Base-by-base conservation (phyloP, 2,797 vertebrate species). In the Hydrophis major region DNA sequence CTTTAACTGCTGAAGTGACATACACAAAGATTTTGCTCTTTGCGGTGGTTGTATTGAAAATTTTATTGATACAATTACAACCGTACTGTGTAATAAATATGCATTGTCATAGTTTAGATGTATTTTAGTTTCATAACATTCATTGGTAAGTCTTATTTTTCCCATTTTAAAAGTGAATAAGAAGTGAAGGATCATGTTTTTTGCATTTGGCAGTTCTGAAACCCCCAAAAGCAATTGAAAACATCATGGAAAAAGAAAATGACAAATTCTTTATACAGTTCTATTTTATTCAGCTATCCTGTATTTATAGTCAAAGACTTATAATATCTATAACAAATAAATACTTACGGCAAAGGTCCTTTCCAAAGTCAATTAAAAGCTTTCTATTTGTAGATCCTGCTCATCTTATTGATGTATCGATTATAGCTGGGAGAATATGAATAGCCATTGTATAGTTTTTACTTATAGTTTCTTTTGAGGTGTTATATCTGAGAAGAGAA, bases 11-110 rank as follows among this genome's bases (percentile, higher is more conserved):
- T 57, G 32, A 60, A 91, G 59, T 86, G 74, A 74, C 4, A 2
- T 47, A 11, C 63, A n/a, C 83, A 91, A n/a, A 55, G 55, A 25
- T 6, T 87, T 90, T 95, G 53, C 90, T 74, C 18, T 86, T 93
- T 91, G 59, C 91, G 90, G 47, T 90, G 87, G 69, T 42, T 22
- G 18, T 78, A 42, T 47, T 83, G 20, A 83, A 83, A 47, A 83
- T 47, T 12, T 25, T 47, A 83, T 47, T 25, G 78, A 83, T 83
- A 25, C 74, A 83, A 25, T 83, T 47, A 47, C 37, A 83, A 83
- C 2, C 0, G 4, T 83, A 25, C 78, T 12, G 20, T 47, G 22
- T 83, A 83, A 47, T 47, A 83, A 12, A 55, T 42, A 42, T 4
- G 5, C 12, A 37, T 55, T 42, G 53, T 78, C 22, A 10, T 28